Conservation (phyloP, 2,888 invertebrate genomes). For the Disparrhopalites patrizii region DNA sequence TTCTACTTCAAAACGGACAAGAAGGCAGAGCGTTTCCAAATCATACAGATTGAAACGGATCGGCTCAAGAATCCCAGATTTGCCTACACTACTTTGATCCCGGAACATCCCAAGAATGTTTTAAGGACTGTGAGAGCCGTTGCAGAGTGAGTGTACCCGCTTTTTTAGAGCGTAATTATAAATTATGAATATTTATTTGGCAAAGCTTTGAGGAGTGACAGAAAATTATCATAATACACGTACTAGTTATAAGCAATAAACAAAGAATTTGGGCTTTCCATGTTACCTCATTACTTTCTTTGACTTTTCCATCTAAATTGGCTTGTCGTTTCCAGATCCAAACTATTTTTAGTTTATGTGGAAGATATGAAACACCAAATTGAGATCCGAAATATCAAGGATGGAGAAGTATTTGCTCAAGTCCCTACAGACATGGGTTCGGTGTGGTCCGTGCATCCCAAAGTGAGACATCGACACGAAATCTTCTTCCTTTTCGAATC, state of each 20-base stretch:
- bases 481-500: conserved; percentile 19
- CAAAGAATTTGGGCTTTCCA: too few relatives aligned
- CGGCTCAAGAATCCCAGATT: conserved; percentile 14
- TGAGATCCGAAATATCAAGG: conserved; percentile 16
- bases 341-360: conserved; percentile 13
- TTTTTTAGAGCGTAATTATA: too few relatives aligned
- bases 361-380: conserved; percentile 13
- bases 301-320: too few relatives aligned
- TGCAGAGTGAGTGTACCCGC: conserved; percentile 18
- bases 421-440: conserved; percentile 9
- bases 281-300: too few relatives aligned
- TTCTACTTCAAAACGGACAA: conserved; percentile 24
- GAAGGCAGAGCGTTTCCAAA: conserved; percentile 15
- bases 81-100: conserved; percentile 10
- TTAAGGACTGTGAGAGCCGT: conserved; percentile 12
- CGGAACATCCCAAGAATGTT: conserved; percentile 14
- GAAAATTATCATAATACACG: not conserved
- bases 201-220: too few relatives aligned
- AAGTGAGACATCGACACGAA: conserved; percentile 1
- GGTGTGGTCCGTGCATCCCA: not conserved
- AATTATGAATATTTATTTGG: too few relatives aligned
- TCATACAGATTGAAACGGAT: conserved; percentile 20
- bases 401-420: conserved; percentile 8
- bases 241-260: not conserved
- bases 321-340: not conserved